Percentiles rank a stretch among this genome's conserved stretches.
These are phyloP conservation scores for Lophura nycthemera DNA, from an alignment of 2,113 vertebrate genomes.

Conservation along the genomic window DNA sequence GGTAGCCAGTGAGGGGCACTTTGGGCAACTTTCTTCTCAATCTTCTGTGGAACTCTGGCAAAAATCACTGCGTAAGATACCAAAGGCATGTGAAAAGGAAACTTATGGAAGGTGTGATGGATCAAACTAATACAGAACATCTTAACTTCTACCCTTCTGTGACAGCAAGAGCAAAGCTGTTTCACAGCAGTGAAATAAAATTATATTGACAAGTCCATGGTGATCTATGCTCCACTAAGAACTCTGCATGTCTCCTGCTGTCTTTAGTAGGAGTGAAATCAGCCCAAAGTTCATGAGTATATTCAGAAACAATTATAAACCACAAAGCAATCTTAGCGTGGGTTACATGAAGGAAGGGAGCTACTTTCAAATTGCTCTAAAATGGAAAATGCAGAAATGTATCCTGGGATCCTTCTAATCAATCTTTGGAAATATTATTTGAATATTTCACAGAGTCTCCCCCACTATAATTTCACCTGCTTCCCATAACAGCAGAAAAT, in stretches of 20 bases:
- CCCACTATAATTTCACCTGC: not conserved
- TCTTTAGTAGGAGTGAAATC: not conserved
- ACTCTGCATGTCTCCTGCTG: not conserved
- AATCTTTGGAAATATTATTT: not conserved
- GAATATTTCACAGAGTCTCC: not conserved
- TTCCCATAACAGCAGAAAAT: accelerated
- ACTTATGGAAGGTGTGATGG: not conserved
- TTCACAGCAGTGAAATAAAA: not conserved
- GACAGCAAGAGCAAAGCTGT: not conserved
- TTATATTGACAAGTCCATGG: accelerated
- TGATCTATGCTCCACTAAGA: not conserved
- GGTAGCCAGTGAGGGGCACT: not conserved
- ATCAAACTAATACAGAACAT: not conserved
- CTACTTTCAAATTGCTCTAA: not conserved
- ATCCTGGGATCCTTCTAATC: not conserved
- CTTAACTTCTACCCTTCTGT: not conserved
- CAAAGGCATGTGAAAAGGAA: not conserved
- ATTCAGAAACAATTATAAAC: not conserved
- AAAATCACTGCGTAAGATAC: not conserved
- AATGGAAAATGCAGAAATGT: not conserved
- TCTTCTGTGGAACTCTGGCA: not conserved
- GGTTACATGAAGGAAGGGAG: not conserved
- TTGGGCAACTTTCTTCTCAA: not conserved
- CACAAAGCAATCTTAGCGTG: not conserved
- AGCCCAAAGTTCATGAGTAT: not conserved